Base-by-base conservation (phyloP, 2,113 vertebrate species). In the Corvus moneduloides region DNA sequence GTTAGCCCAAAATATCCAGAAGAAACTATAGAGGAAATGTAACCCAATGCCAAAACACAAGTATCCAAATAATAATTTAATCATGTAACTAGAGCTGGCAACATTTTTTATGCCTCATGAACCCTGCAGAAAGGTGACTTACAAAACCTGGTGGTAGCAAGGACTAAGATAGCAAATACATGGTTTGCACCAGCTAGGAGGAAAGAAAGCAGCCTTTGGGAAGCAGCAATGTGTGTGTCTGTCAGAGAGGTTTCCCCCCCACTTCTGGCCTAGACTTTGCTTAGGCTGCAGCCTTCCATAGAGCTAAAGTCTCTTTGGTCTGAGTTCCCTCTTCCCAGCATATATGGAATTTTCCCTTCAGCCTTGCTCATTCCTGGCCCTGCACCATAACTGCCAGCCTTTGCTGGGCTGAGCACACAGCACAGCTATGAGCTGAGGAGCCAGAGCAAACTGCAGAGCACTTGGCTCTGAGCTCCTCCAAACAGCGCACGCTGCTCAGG, bases 251-350 rank as follows among this genome's bases (percentile, higher is more conserved):
- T 10, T 4, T 73, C 44, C 16, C 19, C 37, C 27, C 32, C 30
- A 5, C 13, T 46, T 51, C 28, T 81, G 41, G 5, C 23, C 35
- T 21, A 27, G 35, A 28, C 23, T 35, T 20, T 63, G 27, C n/a
- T 61, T 22, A 59, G 14, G 44, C 43, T 37, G 16, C 48, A 64
- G 51, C 79, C 10, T 6, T 33, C 88, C 64, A 71, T 41, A 44
- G 73, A 84, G 37, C 54, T 92, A 81, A 92, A 93, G 21, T 41
- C 92, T 84, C 93, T 95, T 92, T 86, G 41, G n/a, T 76, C 71
- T 92, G 84, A 85, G 83, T 67, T 92, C 49, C 49, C 75, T 96
- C 94, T 83, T 54, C 48, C 48, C 68, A 93, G 68, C 49, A 90
- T 81, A 41, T 16, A 21, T 4, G 33, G 77, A 95, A 80, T 80